Base-by-base conservation (phyloP, 2,888 invertebrate genomes). In the Aphrophora alni region DNA sequence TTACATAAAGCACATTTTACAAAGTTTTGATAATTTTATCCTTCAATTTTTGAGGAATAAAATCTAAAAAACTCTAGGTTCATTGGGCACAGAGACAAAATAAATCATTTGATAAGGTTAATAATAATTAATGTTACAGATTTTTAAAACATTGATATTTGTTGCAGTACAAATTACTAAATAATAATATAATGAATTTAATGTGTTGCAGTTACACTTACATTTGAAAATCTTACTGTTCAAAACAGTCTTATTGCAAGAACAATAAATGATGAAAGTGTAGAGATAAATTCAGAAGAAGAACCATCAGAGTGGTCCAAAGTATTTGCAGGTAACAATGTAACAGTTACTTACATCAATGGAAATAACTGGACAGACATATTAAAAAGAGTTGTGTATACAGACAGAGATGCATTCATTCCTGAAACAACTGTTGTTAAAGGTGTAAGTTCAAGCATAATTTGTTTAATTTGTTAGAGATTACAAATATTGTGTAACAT, bases 361-460 rank as follows among this genome's bases (percentile, higher is more conserved):
- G 78, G 74, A 0, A 33, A 74, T 14, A 68, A 73, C 26, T 79
- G 59, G 78, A 21, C 33, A 12, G 25, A 24, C 8, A 68, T 79
- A 1, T 25, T 59, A 17, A 26, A 74, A 5, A 79, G 59, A 38
- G 68, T 79, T 59, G 74, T 79, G 26, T 79, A 68, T 51, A 59
- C n/a, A 4, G 38, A 79, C 26, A 72, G 10, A 21, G 26, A 68
- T 24, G 44, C 33, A 27, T 24, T 74, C 24, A 74, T 74, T 68
- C 44, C 59, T 0, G 78, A 69, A 27, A 74, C 78, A 25, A 24
- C 72, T 24, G n/a, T 74, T 12, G 69, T 79, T 17, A 74, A 68
- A n/a, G 78, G 74, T 38, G 78, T 79, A 38, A 74, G 78, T 78
- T 27, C 33, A 5, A 33, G 33, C n/a, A n/a, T n/a, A n/a, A n/a